These are phyloP conservation scores for Scyliorhinus canicula DNA, from an alignment of 2,797 vertebrate genomes.

Conservation along the genomic window DNA sequence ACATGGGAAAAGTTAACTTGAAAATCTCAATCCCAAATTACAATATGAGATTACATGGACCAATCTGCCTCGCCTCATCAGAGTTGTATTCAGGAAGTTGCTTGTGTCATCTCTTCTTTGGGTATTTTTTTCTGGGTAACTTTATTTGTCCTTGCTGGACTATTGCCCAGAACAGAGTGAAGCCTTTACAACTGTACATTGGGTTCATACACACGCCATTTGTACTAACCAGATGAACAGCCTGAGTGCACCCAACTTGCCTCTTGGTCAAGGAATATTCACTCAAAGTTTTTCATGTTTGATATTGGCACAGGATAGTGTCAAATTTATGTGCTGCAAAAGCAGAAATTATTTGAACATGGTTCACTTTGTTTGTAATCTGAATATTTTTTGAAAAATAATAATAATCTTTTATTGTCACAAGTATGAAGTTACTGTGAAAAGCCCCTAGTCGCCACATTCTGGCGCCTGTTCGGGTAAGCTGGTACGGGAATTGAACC, in stretches of 20 bases:
- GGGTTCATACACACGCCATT: neutral
- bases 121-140: neutral
- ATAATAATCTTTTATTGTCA: too few species aligned
- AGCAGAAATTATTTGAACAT: neutral
- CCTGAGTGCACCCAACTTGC: neutral
- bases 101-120: neutral
- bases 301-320: neutral
- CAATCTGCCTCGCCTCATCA: neutral
- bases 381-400: too few species aligned
- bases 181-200: neutral
- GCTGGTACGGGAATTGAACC: too few species aligned
- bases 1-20: too few species aligned
- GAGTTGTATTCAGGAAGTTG: neutral
- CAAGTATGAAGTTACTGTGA: too few species aligned
- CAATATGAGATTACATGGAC: too few species aligned
- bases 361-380: neutral
- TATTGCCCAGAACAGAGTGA: neutral
- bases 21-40: too few species aligned
- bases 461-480: too few species aligned
- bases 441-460: too few species aligned
- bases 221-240: neutral
- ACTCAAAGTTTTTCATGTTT: neutral
- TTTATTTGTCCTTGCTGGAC: neutral
- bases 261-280: neutral
- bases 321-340: neutral